These are phyloP conservation scores for Sorex maritimensis DNA, from an alignment of 2,797 vertebrate genomes.

Conservation along the genomic window DNA sequence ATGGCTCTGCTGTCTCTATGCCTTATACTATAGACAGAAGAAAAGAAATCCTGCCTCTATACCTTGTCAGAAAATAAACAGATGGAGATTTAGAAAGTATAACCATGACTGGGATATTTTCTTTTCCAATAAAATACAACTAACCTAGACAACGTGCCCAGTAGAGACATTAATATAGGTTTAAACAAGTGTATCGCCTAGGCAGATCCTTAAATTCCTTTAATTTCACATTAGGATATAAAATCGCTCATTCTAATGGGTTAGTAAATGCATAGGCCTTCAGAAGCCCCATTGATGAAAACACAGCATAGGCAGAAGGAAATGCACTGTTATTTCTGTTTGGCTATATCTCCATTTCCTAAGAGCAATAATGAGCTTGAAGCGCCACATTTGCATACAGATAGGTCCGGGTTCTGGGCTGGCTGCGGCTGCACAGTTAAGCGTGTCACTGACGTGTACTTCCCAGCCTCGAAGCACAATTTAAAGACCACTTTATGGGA, in stretches of 20 bases:
- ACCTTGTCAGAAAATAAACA: conserved; percentile 52
- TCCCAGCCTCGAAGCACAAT: conserved; percentile 74
- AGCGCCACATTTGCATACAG: conserved; percentile 81
- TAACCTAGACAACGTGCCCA: neutral
- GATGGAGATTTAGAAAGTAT: conserved; percentile 54
- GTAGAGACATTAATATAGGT: conserved; percentile 57
- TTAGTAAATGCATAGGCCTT: conserved; percentile 62
- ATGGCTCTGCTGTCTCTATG: neutral
- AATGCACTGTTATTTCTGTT: conserved; percentile 69
- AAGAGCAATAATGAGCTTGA: conserved; percentile 79
- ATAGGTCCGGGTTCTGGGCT: conserved; percentile 67
- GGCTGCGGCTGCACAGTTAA: conserved; percentile 53
- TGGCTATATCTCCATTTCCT: conserved; percentile 70
- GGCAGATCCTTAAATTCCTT: conserved; percentile 77
- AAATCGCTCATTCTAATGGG: conserved; percentile 82
- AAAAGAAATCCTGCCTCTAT: neutral
- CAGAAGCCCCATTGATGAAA: conserved; percentile 74
- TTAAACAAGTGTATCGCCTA: conserved; percentile 71
- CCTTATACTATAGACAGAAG: neutral
- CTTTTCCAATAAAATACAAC: conserved; percentile 28
- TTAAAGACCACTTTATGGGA: conserved; percentile 81
- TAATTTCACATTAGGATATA: conserved; percentile 79
- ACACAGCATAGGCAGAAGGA: conserved; percentile 22
- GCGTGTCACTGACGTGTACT: conserved; percentile 63
- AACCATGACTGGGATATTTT: neutral